Conservation (phyloP, 2,888 invertebrate species). For the Theristus sp. region DNA sequence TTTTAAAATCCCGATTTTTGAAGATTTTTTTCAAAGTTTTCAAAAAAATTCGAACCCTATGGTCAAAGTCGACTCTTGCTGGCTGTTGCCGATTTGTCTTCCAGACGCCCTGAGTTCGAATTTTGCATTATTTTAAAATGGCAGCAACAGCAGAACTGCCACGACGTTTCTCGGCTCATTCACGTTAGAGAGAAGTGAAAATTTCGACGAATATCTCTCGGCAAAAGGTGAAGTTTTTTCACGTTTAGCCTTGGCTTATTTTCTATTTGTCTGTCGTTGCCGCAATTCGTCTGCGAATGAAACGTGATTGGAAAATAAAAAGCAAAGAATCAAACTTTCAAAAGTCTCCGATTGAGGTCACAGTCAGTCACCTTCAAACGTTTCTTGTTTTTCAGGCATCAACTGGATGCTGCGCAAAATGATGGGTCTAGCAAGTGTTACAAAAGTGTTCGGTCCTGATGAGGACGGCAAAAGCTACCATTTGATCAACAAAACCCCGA, state of each 20-base stretch:
- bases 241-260: too few species aligned
- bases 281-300: too few species aligned
- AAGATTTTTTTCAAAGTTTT: background rate
- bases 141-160: constrained; percentile 12
- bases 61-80: too few species aligned
- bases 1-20: background rate
- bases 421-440: background rate
- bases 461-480: background rate
- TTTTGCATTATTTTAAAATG: background rate
- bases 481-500: background rate
- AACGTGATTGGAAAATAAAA: too few species aligned
- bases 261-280: too few species aligned
- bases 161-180: constrained; percentile 20
- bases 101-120: background rate
- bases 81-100: too few species aligned
- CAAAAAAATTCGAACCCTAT: too few species aligned
- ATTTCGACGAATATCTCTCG: constrained; percentile 25
- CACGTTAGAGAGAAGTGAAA: constrained; percentile 21
- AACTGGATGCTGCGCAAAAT: constrained; percentile 4
- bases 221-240: constrained; percentile 24
- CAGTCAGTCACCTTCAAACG: background rate
- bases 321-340: too few species aligned
- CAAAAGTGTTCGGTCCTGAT: background rate
- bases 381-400: too few species aligned
- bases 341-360: too few species aligned